Evolutionary conservation across 2,888 invertebrate genomes (phyloP).

Genomic region (Nowickia ferox): DNA sequence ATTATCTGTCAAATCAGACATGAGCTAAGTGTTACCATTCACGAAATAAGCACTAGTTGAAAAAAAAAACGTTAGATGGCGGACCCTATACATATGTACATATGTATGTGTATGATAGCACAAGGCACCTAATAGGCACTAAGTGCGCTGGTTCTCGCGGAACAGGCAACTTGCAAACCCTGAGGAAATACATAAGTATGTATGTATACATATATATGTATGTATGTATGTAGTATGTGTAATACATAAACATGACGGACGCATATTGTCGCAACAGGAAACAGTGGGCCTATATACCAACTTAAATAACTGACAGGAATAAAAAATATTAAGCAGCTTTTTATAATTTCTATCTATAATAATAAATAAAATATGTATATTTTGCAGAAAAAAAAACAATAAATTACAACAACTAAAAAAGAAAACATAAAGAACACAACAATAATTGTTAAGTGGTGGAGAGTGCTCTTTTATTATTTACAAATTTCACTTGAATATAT

Average conservation of each 20-base stretch:
- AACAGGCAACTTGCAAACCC: no score
- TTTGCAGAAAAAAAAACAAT: constrained; percentile 56
- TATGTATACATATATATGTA: no score
- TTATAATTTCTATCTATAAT: constrained; percentile 60
- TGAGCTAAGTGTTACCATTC: no score
- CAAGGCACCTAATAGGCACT: no score
- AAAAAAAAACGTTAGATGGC: no score
- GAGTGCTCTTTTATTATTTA: constrained; percentile 49
- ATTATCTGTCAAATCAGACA: no score
- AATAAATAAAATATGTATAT: constrained; percentile 46
- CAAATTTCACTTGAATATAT: constrained; percentile 37
- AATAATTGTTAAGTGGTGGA: constrained; percentile 51
- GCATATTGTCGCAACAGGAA: constrained; percentile 44
- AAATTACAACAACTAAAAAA: constrained; percentile 43
- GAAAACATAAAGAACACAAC: constrained; percentile 30
- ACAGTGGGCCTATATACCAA: constrained; percentile 70
- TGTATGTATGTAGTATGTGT: no score
- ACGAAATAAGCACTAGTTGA: no score
- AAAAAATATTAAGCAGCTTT: constrained; percentile 62
- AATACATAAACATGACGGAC: background rate
- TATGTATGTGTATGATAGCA: no score
- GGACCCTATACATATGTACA: no score
- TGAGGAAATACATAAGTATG: no score
- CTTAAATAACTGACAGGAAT: constrained; percentile 40
- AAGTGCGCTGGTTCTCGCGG: no score